Evolutionary conservation across 1,140 invertebrate genomes (phyloP).

Genomic region (Acromyrmex charruanus): DNA sequence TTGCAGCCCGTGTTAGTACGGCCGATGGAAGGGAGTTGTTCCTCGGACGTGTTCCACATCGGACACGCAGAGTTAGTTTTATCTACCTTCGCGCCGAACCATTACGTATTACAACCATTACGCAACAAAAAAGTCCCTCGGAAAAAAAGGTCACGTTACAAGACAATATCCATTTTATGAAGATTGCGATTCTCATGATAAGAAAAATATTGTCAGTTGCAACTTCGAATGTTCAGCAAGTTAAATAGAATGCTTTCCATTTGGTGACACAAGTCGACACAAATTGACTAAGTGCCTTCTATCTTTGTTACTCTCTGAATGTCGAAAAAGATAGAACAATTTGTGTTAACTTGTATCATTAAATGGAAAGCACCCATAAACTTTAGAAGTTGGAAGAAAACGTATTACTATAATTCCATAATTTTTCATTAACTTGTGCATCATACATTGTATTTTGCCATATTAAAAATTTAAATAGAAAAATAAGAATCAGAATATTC

Average conservation of each 20-base stretch:
- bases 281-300: too few species aligned
- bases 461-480: neutral
- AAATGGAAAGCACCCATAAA: neutral
- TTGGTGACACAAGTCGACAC: too few species aligned
- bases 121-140: slow-evolving; percentile 59
- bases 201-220: neutral
- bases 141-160: neutral
- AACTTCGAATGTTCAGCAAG: neutral
- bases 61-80: slow-evolving; percentile 55
- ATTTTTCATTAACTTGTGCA: neutral
- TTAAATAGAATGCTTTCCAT: too few species aligned
- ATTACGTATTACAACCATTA: slow-evolving; percentile 43
- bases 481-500: neutral
- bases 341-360: too few species aligned
- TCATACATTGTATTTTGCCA: neutral
- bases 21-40: slow-evolving; percentile 55
- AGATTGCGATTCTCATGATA: slow-evolving; percentile 13
- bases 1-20: slow-evolving; percentile 46
- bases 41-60: slow-evolving; percentile 57
- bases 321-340: too few species aligned
- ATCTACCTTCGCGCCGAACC: slow-evolving; percentile 52
- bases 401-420: neutral
- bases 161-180: slow-evolving; percentile 24
- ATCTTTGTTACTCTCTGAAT: too few species aligned
- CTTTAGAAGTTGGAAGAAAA: neutral